Conservation (phyloP, 1,140 invertebrate genomes). For the Neodiprion pinetum region DNA sequence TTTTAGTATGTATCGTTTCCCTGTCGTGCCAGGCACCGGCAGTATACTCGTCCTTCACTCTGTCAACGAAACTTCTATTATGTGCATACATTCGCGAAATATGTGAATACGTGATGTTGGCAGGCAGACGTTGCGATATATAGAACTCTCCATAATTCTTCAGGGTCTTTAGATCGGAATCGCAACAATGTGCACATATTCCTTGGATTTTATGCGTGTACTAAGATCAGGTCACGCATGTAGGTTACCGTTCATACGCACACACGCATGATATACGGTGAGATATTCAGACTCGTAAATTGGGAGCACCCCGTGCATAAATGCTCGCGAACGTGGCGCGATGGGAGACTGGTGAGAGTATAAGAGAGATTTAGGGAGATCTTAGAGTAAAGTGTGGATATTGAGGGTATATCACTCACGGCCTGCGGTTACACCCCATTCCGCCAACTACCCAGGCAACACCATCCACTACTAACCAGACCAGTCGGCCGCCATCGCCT, state of each 20-base stretch:
- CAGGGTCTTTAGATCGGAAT: too few relatives aligned
- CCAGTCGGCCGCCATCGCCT: conserved; percentile 11
- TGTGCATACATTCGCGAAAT: too few relatives aligned
- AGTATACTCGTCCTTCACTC: background rate
- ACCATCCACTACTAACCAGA: conserved; percentile 13
- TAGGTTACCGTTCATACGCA: too few relatives aligned
- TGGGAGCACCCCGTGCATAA: conserved; percentile 32
- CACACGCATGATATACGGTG: background rate
- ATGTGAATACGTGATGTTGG: too few relatives aligned
- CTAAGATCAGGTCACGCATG: too few relatives aligned
- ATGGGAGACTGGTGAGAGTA: conserved; percentile 31
- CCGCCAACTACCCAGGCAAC: background rate
- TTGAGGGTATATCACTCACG: conserved; percentile 57
- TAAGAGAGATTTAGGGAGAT: conserved; percentile 53
- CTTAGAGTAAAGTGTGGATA: conserved; percentile 55
- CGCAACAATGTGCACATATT: too few relatives aligned
- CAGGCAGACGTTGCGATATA: too few relatives aligned
- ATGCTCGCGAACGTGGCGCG: conserved; percentile 30
- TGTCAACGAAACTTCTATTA: too few relatives aligned
- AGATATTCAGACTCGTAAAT: conserved; percentile 32
- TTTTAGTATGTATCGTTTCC: background rate
- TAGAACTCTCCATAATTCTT: too few relatives aligned
- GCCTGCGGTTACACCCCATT: conserved; percentile 37
- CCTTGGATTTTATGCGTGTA: too few relatives aligned
- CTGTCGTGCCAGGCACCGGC: background rate